Evolutionary conservation across 2,888 invertebrate genomes (phyloP).

Genomic region (Aphidoletes aphidimyza): DNA sequence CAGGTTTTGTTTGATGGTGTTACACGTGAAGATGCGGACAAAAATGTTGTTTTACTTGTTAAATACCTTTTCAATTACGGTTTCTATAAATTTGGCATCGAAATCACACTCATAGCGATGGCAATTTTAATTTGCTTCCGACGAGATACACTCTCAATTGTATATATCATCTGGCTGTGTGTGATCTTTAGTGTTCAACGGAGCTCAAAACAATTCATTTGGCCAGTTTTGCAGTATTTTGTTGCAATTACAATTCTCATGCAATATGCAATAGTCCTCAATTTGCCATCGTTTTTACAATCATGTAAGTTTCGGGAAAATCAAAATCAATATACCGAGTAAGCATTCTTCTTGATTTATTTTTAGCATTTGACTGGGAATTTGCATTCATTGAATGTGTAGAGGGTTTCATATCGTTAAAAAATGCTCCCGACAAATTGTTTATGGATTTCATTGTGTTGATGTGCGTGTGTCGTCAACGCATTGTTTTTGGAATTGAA

Average conservation of each 20-base stretch:
- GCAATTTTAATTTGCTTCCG: background rate
- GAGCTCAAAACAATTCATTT: background rate
- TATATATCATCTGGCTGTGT: background rate
- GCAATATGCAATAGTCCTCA: background rate
- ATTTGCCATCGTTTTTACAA: background rate
- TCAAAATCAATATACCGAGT: background rate
- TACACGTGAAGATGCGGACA: conserved; percentile 11
- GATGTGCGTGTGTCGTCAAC: conserved; percentile 16
- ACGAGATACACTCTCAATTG: background rate
- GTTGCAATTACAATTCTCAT: background rate
- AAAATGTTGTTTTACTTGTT: background rate
- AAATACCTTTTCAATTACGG: conserved; percentile 10
- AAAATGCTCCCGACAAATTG: background rate
- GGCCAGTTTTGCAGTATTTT: background rate
- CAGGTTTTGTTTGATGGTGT: background rate
- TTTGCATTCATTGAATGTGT: background rate
- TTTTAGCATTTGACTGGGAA: background rate
- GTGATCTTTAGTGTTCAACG: background rate
- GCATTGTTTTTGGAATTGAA: background rate
- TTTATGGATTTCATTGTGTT: background rate
- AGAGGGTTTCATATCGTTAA: background rate
- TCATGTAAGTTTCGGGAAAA: background rate
- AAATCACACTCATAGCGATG: background rate
- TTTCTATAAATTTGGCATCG: conserved; percentile 14
- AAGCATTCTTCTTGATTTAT: background rate